These are phyloP conservation scores for Cotesia typhae DNA, from an alignment of 1,140 invertebrate species.

Conservation along the genomic window DNA sequence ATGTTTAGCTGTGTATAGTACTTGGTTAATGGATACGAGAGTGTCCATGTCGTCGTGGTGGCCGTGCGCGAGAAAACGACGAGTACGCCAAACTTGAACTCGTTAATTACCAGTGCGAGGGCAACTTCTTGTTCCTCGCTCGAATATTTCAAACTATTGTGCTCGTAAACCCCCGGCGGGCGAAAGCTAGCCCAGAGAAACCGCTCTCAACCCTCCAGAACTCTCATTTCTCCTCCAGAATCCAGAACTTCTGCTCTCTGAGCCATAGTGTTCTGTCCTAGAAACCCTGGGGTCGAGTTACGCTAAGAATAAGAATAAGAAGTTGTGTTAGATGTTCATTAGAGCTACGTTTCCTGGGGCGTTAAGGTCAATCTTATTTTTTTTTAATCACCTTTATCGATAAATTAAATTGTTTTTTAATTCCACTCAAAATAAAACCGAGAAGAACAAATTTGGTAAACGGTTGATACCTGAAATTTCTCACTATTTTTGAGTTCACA, in stretches of 20 bases:
- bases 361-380: no score
- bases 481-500: no score
- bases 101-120: conserved; percentile 67
- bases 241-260: conserved; percentile 31
- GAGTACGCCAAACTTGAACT: conserved; percentile 67
- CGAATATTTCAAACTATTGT: conserved; percentile 69
- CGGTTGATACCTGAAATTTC: no score
- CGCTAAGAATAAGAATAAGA: conserved; percentile 8
- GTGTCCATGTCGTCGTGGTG: conserved; percentile 30
- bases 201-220: conserved; percentile 15
- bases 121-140: conserved; percentile 65
- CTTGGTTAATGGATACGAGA: conserved; percentile 65
- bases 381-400: no score
- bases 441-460: no score
- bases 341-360: no score
- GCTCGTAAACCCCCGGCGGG: conserved; percentile 59
- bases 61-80: conserved; percentile 43
- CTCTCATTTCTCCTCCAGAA: background rate
- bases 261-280: conserved; percentile 32
- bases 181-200: conserved; percentile 7
- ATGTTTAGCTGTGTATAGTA: conserved; percentile 44
- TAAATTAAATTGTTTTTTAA: no score
- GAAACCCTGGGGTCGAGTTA: conserved; percentile 26
- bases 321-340: no score
- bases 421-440: no score